Percentiles rank a stretch among this genome's conserved stretches.
Conservation (phyloP, 2,888 invertebrate genomes). For the Caprella mutica region DNA sequence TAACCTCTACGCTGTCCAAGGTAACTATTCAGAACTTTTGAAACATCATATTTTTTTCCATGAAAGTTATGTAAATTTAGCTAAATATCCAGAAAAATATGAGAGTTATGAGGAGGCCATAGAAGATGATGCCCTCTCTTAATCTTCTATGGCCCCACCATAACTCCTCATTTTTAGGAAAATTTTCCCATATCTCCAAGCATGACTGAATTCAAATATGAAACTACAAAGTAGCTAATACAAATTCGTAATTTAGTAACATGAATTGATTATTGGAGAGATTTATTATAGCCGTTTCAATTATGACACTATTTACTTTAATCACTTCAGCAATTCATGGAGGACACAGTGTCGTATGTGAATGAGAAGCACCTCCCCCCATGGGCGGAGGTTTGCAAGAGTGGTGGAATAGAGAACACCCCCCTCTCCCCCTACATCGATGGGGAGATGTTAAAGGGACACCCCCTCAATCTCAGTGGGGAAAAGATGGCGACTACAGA, state of each 20-base stretch:
- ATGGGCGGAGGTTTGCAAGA: constrained; percentile 76
- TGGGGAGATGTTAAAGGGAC: constrained; percentile 66
- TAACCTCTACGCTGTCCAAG: constrained; percentile 68
- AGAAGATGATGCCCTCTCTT: neutral
- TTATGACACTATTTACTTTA: constrained; percentile 28
- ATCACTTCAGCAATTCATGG: constrained; percentile 56
- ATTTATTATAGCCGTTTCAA: too few species aligned
- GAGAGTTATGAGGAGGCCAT: neutral
- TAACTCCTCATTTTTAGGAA: neutral
- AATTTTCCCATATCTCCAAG: neutral
- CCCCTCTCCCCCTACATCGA: constrained; percentile 80
- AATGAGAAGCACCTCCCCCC: constrained; percentile 87
- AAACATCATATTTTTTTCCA: neutral
- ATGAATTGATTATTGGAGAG: neutral
- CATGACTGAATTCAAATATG: too few species aligned
- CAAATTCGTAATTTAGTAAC: neutral
- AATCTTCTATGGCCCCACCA: neutral
- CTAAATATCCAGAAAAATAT: constrained; percentile 2
- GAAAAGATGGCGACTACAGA: constrained; percentile 51
- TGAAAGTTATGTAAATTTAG: constrained; percentile 10
- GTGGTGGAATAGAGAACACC: constrained; percentile 63
- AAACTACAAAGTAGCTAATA: neutral
- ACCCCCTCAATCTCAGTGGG: constrained; percentile 64
- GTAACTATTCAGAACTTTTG: constrained; percentile 42
- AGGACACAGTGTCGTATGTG: constrained; percentile 70